phyloP scores from a whole-genome alignment of 2,113 vertebrate species.

The Leptocoma aspasia region DNA sequence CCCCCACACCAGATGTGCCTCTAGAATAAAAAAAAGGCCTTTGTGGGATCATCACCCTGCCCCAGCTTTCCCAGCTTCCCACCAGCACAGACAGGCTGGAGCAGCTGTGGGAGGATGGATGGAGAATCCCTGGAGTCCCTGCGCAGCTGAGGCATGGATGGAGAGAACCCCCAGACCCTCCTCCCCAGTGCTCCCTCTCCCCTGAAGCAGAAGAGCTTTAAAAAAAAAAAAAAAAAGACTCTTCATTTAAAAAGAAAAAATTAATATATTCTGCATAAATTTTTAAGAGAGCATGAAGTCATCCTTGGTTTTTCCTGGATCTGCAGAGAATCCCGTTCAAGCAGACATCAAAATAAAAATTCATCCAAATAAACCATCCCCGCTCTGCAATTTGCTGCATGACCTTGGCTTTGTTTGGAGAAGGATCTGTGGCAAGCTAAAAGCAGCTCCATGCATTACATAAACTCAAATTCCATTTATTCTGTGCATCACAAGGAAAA shows the following conservation, averaged over 20 bases:
- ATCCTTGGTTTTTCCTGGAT: neutral
- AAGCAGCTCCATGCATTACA: neutral
- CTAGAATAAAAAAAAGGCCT: neutral
- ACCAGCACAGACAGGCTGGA: neutral
- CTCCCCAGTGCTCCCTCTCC: neutral
- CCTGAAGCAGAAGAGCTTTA: neutral
- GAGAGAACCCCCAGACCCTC: neutral
- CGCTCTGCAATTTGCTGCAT: neutral
- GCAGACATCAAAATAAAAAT: neutral
- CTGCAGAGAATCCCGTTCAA: neutral
- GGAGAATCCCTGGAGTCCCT: neutral
- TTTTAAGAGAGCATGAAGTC: neutral
- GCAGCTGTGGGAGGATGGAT: neutral
- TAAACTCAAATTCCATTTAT: conserved; percentile 16
- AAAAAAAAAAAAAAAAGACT: neutral
- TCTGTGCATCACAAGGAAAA: neutral
- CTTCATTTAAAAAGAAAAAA: neutral
- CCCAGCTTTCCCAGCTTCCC: neutral
- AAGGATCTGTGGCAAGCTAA: neutral
- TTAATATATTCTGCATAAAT: neutral
- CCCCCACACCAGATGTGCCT: conserved; percentile 15
- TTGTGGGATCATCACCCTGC: neutral
- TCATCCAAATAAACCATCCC: neutral
- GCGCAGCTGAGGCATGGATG: neutral
- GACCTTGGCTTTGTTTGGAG: neutral